Percentiles rank a stretch among this genome's conserved stretches.
Evolutionary conservation across 2,888 invertebrate species (phyloP).

Genomic region (Itoplectis maculator): DNA sequence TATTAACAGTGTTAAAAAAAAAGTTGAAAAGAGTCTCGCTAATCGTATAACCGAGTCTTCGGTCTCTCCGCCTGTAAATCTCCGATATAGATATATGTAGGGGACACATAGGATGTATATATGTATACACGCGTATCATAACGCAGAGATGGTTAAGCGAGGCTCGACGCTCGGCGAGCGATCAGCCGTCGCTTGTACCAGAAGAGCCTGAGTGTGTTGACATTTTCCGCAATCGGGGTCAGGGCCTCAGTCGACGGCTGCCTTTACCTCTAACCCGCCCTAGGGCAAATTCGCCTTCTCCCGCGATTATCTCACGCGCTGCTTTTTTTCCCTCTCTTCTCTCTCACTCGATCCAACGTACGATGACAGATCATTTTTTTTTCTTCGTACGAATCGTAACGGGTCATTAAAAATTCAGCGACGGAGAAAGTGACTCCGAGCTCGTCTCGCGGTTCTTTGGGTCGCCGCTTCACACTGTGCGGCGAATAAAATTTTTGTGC

Average conservation of each 20-base stretch:
- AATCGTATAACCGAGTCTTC: slow-evolving; percentile 47
- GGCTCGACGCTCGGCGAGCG: slow-evolving; percentile 43
- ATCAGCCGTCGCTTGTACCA: slow-evolving; percentile 60
- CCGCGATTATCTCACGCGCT: neutral
- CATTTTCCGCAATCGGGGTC: slow-evolving; percentile 84
- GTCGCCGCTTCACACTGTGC: neutral
- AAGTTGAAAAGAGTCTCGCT: slow-evolving; percentile 42
- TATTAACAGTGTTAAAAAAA: too few species aligned
- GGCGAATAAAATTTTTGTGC: neutral
- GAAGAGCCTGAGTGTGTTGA: slow-evolving; percentile 81
- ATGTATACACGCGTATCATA: slow-evolving; percentile 36
- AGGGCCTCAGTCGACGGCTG: slow-evolving; percentile 79
- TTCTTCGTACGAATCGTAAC: neutral
- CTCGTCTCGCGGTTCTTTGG: neutral
- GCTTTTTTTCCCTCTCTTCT: slow-evolving; percentile 4
- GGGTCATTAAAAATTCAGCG: slow-evolving; percentile 3
- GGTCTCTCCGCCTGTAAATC: neutral
- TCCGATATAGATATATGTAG: slow-evolving; percentile 35
- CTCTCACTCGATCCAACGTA: too few species aligned
- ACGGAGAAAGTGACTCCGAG: slow-evolving; percentile 3
- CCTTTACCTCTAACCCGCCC: slow-evolving; percentile 80
- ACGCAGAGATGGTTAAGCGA: slow-evolving; percentile 14
- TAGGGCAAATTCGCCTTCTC: slow-evolving; percentile 72
- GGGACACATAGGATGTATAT: too few species aligned
- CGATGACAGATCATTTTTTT: neutral